A percentile compares a stretch with the other conserved stretches of the same genome.
Conservation (phyloP, 2,888 invertebrate genomes). For the Sinohyriopsis cumingii region DNA sequence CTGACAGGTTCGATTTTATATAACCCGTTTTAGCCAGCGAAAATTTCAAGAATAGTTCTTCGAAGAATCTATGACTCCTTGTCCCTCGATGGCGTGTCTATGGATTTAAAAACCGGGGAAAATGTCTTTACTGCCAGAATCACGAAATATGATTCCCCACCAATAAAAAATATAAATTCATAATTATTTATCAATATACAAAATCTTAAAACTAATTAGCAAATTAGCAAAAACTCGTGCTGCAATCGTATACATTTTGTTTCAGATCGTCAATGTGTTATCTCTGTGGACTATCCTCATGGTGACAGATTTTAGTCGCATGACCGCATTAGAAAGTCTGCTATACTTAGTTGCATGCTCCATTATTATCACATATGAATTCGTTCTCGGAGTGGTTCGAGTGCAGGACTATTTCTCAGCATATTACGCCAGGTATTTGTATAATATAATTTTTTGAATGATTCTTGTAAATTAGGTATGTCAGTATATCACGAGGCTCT, state of each 20-base stretch:
- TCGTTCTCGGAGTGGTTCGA: conserved; percentile 58
- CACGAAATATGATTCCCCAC: background rate
- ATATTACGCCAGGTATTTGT: conserved; percentile 49
- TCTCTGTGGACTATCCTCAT: conserved; percentile 59
- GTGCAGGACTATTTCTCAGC: conserved; percentile 64
- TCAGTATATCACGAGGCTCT: too few species aligned
- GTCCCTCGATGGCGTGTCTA: too few species aligned
- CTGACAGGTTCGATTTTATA: too few species aligned
- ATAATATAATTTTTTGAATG: too few species aligned
- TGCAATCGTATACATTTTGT: conserved; percentile 1
- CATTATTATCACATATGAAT: conserved; percentile 58
- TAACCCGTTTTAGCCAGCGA: too few species aligned
- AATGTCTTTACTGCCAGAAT: background rate
- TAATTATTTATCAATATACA: background rate
- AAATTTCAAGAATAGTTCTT: too few species aligned
- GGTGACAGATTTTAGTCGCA: conserved; percentile 52
- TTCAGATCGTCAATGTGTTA: conserved; percentile 61
- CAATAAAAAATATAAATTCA: background rate
- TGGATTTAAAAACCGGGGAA: background rate
- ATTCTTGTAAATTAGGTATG: too few species aligned
- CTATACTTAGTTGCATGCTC: conserved; percentile 43
- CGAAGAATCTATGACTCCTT: too few species aligned
- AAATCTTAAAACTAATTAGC: background rate
- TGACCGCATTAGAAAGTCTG: conserved; percentile 38
- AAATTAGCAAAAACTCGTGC: background rate